Percentiles rank a stretch among this genome's conserved stretches.
Conservation (phyloP, 2,888 invertebrate genomes). For the Eristalis tenax region DNA sequence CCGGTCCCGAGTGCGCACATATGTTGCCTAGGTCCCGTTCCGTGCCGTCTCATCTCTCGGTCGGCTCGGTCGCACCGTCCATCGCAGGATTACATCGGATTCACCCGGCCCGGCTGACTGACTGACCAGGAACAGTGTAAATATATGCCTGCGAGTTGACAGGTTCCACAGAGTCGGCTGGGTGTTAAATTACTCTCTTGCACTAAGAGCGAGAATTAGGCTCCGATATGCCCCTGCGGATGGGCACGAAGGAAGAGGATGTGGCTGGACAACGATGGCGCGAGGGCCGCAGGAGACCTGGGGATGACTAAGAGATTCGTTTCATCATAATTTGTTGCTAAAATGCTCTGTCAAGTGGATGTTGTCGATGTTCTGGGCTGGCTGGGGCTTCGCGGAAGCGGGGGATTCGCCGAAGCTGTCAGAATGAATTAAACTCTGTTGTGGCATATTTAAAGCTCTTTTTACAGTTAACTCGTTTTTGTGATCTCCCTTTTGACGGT, state of each 20-base stretch:
- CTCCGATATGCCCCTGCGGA: slow-evolving; percentile 39
- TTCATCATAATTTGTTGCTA: slow-evolving; percentile 71
- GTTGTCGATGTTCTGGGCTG: slow-evolving; percentile 13
- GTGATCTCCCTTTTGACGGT: slow-evolving; percentile 35
- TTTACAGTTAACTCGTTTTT: slow-evolving; percentile 64
- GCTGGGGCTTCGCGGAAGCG: neutral
- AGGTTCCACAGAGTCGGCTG: slow-evolving; percentile 49
- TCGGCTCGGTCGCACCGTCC: neutral
- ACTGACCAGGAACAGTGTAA: slow-evolving; percentile 25
- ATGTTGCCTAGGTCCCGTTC: slow-evolving; percentile 61
- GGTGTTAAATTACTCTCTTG: slow-evolving; percentile 67
- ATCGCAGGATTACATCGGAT: slow-evolving; percentile 50
- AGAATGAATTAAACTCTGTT: slow-evolving; percentile 69
- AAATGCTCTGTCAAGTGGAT: slow-evolving; percentile 61
- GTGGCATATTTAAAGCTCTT: slow-evolving; percentile 61
- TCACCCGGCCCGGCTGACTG: slow-evolving; percentile 26
- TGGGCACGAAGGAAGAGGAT: slow-evolving; percentile 39
- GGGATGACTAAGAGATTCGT: slow-evolving; percentile 68
- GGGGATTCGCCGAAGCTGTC: slow-evolving; percentile 67
- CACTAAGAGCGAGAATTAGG: slow-evolving; percentile 61
- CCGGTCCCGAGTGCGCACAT: slow-evolving; percentile 15
- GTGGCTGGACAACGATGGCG: slow-evolving; percentile 6
- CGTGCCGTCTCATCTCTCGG: neutral
- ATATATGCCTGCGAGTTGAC: slow-evolving; percentile 58
- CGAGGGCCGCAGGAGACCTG: slow-evolving; percentile 2